Evolutionary conservation across 2,888 invertebrate genomes (phyloP).

Genomic region (Harmothoe impar): DNA sequence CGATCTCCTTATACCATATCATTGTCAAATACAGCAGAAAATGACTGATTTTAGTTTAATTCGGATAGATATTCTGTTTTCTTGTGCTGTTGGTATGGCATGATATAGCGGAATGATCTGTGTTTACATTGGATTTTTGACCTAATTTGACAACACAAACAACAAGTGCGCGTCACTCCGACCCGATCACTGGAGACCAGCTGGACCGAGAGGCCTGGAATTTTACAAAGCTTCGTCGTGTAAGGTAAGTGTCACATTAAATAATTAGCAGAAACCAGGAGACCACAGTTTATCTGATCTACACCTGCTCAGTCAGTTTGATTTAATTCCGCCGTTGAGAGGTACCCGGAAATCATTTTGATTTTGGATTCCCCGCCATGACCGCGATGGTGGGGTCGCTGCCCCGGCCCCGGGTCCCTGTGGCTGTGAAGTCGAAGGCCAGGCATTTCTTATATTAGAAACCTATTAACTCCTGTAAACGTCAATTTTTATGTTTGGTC

Average conservation of each 20-base stretch:
- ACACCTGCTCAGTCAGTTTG: not conserved
- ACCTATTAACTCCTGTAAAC: too few relatives aligned
- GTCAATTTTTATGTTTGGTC: too few relatives aligned
- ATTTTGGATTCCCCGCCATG: conserved; percentile 47
- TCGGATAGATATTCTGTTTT: not conserved
- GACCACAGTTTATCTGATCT: not conserved
- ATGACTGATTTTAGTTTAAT: not conserved
- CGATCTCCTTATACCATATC: too few relatives aligned
- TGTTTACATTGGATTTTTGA: conserved; percentile 41
- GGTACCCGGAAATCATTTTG: not conserved
- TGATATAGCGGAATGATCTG: not conserved
- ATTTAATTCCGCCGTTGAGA: not conserved
- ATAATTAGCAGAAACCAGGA: not conserved
- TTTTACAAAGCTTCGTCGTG: not conserved
- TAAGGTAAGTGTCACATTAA: conserved; percentile 17
- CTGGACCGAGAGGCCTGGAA: not conserved
- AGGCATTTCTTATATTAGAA: too few relatives aligned
- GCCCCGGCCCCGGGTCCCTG: not conserved
- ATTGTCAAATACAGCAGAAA: not conserved
- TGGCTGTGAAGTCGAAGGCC: too few relatives aligned
- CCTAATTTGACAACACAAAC: conserved; percentile 30
- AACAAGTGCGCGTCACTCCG: conserved; percentile 44
- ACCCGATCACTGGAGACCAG: not conserved
- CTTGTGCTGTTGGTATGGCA: not conserved
- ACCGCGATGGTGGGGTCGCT: not conserved